A percentile compares a stretch with the other conserved stretches of the same genome.
Evolutionary conservation across 1,140 invertebrate genomes (phyloP).

Genomic region (Leptinotarsa lineolata): DNA sequence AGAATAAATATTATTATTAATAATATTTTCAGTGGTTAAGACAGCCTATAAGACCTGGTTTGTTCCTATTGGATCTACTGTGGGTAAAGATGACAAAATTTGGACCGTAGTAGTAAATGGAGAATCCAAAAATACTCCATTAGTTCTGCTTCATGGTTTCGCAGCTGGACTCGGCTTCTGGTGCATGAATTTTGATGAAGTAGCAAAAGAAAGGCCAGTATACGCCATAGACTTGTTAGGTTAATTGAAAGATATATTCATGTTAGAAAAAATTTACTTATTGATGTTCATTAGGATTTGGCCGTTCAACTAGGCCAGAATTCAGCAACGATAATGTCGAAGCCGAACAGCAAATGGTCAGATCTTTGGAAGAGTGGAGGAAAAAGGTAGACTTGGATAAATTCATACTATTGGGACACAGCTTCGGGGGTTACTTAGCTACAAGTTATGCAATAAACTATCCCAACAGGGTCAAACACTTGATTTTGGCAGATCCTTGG

Average conservation of each 20-base stretch:
- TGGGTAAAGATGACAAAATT: slow-evolving; percentile 75
- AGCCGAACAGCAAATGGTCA: slow-evolving; percentile 87
- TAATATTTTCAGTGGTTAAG: slow-evolving; percentile 64
- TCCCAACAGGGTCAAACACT: slow-evolving; percentile 84
- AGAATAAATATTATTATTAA: not conserved
- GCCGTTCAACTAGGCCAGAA: slow-evolving; percentile 83
- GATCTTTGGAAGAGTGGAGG: slow-evolving; percentile 95
- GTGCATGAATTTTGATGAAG: slow-evolving; percentile 85
- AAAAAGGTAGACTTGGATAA: slow-evolving; percentile 84
- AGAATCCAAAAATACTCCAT: slow-evolving; percentile 74
- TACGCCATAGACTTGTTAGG: slow-evolving; percentile 94
- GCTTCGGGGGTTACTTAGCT: slow-evolving; percentile 92
- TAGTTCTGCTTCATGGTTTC: slow-evolving; percentile 92
- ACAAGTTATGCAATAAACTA: slow-evolving; percentile 86
- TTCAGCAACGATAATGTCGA: slow-evolving; percentile 81
- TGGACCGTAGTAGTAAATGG: slow-evolving; percentile 84
- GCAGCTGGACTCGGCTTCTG: slow-evolving; percentile 91
- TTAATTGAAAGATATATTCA: slow-evolving; percentile 49
- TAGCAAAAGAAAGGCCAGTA: slow-evolving; percentile 79
- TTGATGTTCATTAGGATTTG: slow-evolving; percentile 74
- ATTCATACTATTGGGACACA: slow-evolving; percentile 93
- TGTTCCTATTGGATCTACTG: slow-evolving; percentile 81
- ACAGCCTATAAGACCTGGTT: slow-evolving; percentile 80
- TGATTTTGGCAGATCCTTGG: slow-evolving; percentile 97
- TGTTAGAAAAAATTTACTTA: slow-evolving; percentile 14